Base-by-base conservation (phyloP, 2,797 vertebrate genomes). In the Calcarius lapponicus region DNA sequence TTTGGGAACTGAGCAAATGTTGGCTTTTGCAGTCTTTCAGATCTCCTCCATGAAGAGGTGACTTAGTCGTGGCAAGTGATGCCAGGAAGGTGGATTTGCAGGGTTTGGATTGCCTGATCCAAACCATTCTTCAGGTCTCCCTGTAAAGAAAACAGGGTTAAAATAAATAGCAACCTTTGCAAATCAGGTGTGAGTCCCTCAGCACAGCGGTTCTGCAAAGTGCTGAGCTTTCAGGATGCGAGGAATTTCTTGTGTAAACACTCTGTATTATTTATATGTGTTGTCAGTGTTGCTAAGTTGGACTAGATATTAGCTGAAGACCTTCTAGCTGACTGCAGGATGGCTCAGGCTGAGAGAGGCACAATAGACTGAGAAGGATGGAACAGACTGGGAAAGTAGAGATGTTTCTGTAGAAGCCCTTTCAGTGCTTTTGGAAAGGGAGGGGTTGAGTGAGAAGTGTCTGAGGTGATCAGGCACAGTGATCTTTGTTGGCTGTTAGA, bases 201-300 rank as follows among this genome's bases (percentile, higher is more conserved):
- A 65, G 74, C 85, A 57, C 61, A 31, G 65, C 5, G 0, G 57
- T 80, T 82, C 67, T 87, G 57, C 40, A n/a, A 82, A 71, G 81
- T 60, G 84, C 90, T 73, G 80, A 92, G 83, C 80, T 85, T 85
- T 89, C 72, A 38, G 50, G 61, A 76, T 65, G 50, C 21, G 19
- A 78, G 54, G 50, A 31, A 74, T 78, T 86, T 88, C 85, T 83
- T 83, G 53, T 64, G 45, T 80, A 78, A 96, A 91, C 66, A 80
- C 60, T 40, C 62, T 81, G 13, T 89, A 56, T 86, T 93, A 91
- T 92, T 93, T 86, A 60, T 75, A 18, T 11, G 20, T 42, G 36
- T 87, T 91, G 72, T 86, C 64, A 71, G 26, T 34, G 32, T 80
- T 75, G 64, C 40, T 47, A 54, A 42, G 31, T 48, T 82, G 74